These are phyloP conservation scores for Brachionus sp. DNA, from an alignment of 1,140 invertebrate species.

Conservation along the genomic window DNA sequence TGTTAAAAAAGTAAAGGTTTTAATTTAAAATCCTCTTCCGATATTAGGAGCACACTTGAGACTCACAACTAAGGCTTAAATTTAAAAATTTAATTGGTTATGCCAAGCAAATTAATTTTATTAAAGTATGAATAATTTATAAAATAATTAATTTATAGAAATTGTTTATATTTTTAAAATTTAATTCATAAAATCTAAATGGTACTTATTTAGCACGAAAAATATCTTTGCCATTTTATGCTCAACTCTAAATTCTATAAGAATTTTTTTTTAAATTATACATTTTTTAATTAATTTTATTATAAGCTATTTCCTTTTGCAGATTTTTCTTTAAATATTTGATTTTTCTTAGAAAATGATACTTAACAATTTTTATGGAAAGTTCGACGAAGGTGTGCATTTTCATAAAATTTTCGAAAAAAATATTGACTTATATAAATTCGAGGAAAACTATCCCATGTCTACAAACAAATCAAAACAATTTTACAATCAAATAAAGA, in stretches of 20 bases:
- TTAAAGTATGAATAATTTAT: neutral
- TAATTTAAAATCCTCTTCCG: neutral
- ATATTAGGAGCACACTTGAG: neutral
- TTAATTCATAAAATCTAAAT: neutral
- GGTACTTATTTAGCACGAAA: neutral
- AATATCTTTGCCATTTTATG: neutral
- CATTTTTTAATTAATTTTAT: neutral
- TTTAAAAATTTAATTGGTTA: neutral
- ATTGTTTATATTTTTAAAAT: neutral
- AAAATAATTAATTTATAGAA: neutral
- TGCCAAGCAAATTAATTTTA: neutral
- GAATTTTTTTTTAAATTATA: neutral
- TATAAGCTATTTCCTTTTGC: neutral
- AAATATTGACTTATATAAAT: constrained; percentile 28
- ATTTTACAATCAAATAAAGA: neutral
- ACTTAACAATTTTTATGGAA: neutral
- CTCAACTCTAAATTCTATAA: neutral
- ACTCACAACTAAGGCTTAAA: neutral
- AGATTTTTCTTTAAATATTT: neutral
- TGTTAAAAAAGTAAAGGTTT: neutral
- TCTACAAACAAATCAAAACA: neutral
- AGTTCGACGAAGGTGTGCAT: neutral
- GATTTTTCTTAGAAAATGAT: constrained; percentile 11
- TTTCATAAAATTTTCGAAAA: constrained; percentile 13
- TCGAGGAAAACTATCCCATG: neutral